These are phyloP conservation scores for Limenitis camilla DNA, from an alignment of 2,888 invertebrate species.

Conservation along the genomic window DNA sequence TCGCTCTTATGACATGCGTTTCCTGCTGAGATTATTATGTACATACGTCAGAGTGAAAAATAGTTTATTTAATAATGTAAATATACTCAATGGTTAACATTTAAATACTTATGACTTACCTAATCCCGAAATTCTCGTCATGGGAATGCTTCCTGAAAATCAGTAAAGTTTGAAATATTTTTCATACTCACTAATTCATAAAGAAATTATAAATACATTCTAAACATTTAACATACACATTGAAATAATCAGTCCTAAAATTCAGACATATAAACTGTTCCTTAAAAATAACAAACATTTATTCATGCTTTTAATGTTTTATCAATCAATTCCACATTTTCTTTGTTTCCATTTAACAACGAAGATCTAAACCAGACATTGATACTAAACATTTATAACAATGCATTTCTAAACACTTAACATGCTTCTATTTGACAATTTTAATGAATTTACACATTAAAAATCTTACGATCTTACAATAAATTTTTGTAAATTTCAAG, in stretches of 20 bases:
- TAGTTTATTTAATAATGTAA: too few species aligned
- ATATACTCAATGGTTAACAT: neutral
- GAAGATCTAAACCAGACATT: neutral
- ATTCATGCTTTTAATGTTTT: neutral
- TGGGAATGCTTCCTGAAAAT: conserved; percentile 71
- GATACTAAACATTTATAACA: conserved; percentile 8
- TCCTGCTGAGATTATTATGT: too few species aligned
- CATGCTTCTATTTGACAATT: conserved; percentile 21
- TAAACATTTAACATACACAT: conserved; percentile 1
- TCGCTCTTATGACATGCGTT: too few species aligned
- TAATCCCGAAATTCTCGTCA: conserved; percentile 75
- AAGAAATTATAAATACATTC: neutral
- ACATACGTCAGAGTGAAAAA: too few species aligned
- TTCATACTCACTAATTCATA: neutral
- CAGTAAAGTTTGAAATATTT: conserved; percentile 12
- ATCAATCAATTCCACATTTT: neutral
- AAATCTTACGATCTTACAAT: too few species aligned
- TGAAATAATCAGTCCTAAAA: neutral
- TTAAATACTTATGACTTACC: conserved; percentile 38
- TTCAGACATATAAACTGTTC: neutral
- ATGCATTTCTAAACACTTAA: conserved; percentile 22
- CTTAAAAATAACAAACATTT: neutral
- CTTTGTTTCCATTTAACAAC: neutral
- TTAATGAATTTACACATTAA: neutral
- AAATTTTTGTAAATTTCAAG: too few species aligned